These are phyloP conservation scores for Sialis fuliginosa DNA, from an alignment of 2,888 invertebrate species.

Conservation along the genomic window DNA sequence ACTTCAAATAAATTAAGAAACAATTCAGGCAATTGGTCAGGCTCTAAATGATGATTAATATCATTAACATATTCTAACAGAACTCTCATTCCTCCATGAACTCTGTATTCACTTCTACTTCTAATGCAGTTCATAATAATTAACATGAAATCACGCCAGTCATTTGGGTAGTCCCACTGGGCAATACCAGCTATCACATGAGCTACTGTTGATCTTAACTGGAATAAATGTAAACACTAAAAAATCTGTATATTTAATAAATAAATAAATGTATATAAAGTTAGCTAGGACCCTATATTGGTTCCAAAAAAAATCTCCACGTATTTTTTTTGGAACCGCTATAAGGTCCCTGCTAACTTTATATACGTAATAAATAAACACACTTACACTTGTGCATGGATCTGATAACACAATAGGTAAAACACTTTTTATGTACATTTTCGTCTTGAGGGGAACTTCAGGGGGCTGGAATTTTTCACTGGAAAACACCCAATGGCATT, in stretches of 20 bases:
- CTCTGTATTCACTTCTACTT: background rate
- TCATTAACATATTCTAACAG: background rate
- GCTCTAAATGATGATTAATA: background rate
- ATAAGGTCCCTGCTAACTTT: too few species aligned
- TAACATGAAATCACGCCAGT: conserved; percentile 1
- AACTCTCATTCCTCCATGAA: background rate
- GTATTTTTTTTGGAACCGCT: too few species aligned
- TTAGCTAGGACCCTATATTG: too few species aligned
- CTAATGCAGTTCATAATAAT: background rate
- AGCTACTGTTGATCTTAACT: background rate
- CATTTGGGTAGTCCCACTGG: background rate
- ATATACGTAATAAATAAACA: background rate
- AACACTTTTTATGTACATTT: background rate
- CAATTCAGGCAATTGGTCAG: background rate
- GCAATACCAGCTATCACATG: background rate
- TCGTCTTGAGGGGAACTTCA: background rate
- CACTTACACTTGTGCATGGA: background rate
- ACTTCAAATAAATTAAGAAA: background rate
- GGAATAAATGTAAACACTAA: background rate
- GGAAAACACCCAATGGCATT: background rate
- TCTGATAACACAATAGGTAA: background rate
- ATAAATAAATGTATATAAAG: too few species aligned
- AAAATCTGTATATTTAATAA: background rate
- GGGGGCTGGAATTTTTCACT: background rate
- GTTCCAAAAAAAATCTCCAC: too few species aligned